Conservation (phyloP, 1,140 invertebrate genomes). For the Pseudomyrmex sp. region DNA sequence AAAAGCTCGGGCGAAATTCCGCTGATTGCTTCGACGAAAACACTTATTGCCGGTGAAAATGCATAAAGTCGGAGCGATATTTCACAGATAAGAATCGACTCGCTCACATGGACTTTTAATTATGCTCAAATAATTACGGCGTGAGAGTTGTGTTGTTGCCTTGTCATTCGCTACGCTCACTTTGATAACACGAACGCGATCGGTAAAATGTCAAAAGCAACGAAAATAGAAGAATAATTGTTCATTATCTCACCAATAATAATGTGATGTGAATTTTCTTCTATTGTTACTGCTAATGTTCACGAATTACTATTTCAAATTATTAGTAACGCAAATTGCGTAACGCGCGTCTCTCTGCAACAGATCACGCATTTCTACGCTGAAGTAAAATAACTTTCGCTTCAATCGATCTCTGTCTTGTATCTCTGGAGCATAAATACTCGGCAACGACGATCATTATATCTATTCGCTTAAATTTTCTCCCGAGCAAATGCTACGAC, state of each 20-base stretch:
- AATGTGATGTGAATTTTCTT: background rate
- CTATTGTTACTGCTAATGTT: background rate
- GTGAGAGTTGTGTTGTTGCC: background rate
- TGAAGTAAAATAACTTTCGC: slow-evolving; percentile 68
- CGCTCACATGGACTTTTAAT: slow-evolving; percentile 29
- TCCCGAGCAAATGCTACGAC: slow-evolving; percentile 50
- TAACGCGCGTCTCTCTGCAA: slow-evolving; percentile 31
- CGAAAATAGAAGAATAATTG: slow-evolving; percentile 1
- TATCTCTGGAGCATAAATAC: slow-evolving; percentile 16
- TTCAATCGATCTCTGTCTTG: background rate
- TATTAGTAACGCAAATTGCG: background rate
- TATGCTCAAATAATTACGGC: slow-evolving; percentile 20
- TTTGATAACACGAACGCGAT: background rate
- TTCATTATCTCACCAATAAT: background rate
- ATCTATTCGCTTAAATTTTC: slow-evolving; percentile 60
- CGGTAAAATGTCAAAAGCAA: too few relatives aligned
- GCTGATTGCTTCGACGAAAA: slow-evolving; percentile 36
- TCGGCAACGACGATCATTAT: slow-evolving; percentile 3
- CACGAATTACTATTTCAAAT: background rate
- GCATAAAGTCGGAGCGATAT: slow-evolving; percentile 24
- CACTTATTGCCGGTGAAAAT: slow-evolving; percentile 13
- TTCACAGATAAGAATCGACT: slow-evolving; percentile 33
- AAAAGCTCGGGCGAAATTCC: slow-evolving; percentile 41
- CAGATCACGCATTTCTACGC: slow-evolving; percentile 23
- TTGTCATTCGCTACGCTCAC: background rate